Percentiles rank a stretch among this genome's conserved stretches.
phyloP scores from a whole-genome alignment of 2,113 vertebrate species.

The Thymallus thymallus region DNA sequence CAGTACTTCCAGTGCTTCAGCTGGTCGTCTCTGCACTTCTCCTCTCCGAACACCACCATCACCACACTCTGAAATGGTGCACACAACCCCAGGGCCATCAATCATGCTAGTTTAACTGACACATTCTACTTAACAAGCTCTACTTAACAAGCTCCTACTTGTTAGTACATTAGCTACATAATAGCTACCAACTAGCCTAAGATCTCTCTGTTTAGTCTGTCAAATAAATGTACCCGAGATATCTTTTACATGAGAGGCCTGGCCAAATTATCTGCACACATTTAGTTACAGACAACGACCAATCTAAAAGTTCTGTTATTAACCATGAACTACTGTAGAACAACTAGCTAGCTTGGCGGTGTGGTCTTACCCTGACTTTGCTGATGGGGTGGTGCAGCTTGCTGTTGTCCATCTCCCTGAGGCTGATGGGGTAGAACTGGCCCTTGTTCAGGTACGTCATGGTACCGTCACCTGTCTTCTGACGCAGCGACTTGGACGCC shows the following conservation, averaged over 20 bases:
- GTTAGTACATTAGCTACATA: too few species aligned
- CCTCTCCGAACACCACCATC: conserved; percentile 98
- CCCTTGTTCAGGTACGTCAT: conserved; percentile 99
- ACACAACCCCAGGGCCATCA: not conserved
- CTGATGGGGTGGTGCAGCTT: conserved; percentile 94
- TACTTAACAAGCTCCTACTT: not conserved
- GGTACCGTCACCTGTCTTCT: conserved; percentile 96
- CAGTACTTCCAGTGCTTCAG: conserved; percentile 98
- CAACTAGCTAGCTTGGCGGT: not conserved
- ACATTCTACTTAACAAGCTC: not conserved
- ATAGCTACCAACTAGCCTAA: too few species aligned
- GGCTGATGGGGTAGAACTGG: conserved; percentile 93
- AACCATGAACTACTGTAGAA: not conserved
- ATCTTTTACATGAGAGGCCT: too few species aligned
- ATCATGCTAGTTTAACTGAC: not conserved
- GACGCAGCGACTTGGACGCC: conserved; percentile 94
- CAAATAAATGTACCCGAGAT: too few species aligned
- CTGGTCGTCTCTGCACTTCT: conserved; percentile 96
- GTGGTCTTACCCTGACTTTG: conserved; percentile 90
- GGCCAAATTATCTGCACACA: not conserved
- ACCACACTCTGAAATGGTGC: conserved; percentile 86
- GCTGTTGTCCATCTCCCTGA: conserved; percentile 86
- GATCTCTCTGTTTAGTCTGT: too few species aligned
- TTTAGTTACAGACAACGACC: not conserved
- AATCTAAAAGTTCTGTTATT: too few species aligned